Evolutionary conservation across 2,888 invertebrate species (phyloP).

Genomic region (Alentia gelatinosa): DNA sequence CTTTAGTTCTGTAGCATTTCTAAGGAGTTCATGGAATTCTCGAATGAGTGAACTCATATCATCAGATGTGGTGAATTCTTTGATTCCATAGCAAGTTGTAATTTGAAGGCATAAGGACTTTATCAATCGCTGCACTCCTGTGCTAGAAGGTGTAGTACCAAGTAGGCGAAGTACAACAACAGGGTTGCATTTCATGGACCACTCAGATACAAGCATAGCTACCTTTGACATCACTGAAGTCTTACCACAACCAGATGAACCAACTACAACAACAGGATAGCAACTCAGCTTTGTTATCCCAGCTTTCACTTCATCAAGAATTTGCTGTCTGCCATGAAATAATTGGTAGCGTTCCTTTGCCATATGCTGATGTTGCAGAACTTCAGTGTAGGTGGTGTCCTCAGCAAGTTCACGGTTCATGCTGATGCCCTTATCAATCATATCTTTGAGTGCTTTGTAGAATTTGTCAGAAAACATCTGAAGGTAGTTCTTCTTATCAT

Average conservation of each 20-base stretch:
- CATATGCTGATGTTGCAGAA: slow-evolving; percentile 68
- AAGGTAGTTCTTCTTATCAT: slow-evolving; percentile 69
- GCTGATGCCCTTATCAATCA: slow-evolving; percentile 68
- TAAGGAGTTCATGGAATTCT: slow-evolving; percentile 68
- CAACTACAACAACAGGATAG: slow-evolving; percentile 70
- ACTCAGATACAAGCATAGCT: slow-evolving; percentile 41
- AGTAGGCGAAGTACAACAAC: slow-evolving; percentile 71
- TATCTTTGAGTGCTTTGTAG: slow-evolving; percentile 65
- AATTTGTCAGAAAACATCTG: slow-evolving; percentile 67
- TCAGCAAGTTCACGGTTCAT: slow-evolving; percentile 60
- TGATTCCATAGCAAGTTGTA: slow-evolving; percentile 62
- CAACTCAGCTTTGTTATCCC: slow-evolving; percentile 63
- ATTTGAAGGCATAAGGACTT: slow-evolving; percentile 73
- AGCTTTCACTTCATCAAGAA: slow-evolving; percentile 64
- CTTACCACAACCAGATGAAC: slow-evolving; percentile 76
- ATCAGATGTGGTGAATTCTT: slow-evolving; percentile 64
- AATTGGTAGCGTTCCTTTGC: slow-evolving; percentile 63
- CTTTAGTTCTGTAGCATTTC: slow-evolving; percentile 69
- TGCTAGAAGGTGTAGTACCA: slow-evolving; percentile 74
- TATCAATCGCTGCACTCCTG: slow-evolving; percentile 69
- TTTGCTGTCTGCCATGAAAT: slow-evolving; percentile 69
- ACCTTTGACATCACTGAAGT: slow-evolving; percentile 75
- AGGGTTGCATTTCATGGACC: background rate
- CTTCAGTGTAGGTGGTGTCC: slow-evolving; percentile 69
- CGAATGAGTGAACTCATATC: slow-evolving; percentile 69